Evolutionary conservation across 2,888 invertebrate genomes (phyloP), one percentile per base, ranked within the genome.

Genomic region (Geotrupes spiniger): DNA sequence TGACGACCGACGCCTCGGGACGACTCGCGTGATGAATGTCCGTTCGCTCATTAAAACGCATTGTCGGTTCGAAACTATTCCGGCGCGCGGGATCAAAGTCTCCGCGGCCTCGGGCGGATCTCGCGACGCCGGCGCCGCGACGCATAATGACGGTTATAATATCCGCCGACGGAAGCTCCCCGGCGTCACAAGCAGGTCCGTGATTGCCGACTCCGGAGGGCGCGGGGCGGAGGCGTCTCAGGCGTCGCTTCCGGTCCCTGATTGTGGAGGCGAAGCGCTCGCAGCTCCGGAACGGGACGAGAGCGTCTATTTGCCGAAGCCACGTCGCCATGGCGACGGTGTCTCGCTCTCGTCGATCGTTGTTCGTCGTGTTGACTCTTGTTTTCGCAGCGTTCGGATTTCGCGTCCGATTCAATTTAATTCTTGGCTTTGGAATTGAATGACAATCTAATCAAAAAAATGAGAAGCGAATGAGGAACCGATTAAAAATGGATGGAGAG

Each of bases 181-280:
- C 56, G 61, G n/a, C 61, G 64, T 66, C 63, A 63, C 61, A 60
- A 61, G 61, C 62, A 57, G 53, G 57, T 55, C 62, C 56, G 59
- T 64, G 66, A 66, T 66, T 66, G 65, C 64, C 63, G 65, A 68
- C 68, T 66, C 61, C 59, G 59, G 3, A 6, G 21, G 4, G 21
- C 21, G 21, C 21, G 21, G 21, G 21, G n/a, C n/a, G 21, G 21
- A 21, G 61, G 62, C 60, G 62, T 61, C 63, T 63, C 64, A 64
- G 64, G 63, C 61, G 57, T 63, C 62, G 64, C 65, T 67, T 68
- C 67, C 69, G 65, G 66, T 56, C 55, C n/a, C 61, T 65, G 68
- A 66, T 68, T 68, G 66, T 66, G n/a, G n/a, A 21, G 21, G 21
- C 21, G 21, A 21, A 6, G 64, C 65, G 65, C 65, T 64, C 63